Percentiles rank a stretch among this genome's conserved stretches.
These are phyloP conservation scores for Dasyurus viverrinus DNA, from an alignment of 2,113 vertebrate genomes.

Conservation along the genomic window DNA sequence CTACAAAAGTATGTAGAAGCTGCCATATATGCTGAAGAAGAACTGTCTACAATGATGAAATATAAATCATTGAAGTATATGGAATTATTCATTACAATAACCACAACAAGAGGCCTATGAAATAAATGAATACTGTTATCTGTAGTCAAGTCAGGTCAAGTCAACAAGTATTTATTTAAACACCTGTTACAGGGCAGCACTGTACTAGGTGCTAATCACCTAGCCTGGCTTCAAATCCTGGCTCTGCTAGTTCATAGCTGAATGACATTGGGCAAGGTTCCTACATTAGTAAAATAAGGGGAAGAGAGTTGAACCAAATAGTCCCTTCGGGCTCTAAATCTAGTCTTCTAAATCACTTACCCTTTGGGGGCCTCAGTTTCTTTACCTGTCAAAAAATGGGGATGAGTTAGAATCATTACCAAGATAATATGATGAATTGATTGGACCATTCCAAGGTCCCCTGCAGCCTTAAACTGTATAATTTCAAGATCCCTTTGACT, in stretches of 20 bases:
- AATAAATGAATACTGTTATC: neutral
- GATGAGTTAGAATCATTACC: neutral
- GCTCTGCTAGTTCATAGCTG: neutral
- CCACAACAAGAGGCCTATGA: neutral
- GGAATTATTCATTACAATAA: neutral
- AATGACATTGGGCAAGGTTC: neutral
- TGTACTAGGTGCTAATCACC: neutral
- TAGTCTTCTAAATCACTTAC: neutral
- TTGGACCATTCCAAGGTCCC: neutral
- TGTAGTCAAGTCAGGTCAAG: neutral
- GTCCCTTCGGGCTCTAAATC: neutral
- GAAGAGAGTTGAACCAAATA: neutral
- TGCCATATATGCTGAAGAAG: neutral
- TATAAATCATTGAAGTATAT: neutral
- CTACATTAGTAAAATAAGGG: neutral
- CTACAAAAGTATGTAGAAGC: neutral
- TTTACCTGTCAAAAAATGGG: too few species aligned
- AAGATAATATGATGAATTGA: neutral
- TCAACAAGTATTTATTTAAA: neutral
- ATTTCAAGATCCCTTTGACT: neutral
- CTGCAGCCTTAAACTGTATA: neutral
- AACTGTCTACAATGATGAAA: neutral
- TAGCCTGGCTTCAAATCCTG: neutral
- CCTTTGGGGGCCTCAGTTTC: neutral
- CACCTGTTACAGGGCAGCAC: neutral